phyloP scores from a whole-genome alignment of 2,888 invertebrate genomes.

The Stenichneumon culpator region DNA sequence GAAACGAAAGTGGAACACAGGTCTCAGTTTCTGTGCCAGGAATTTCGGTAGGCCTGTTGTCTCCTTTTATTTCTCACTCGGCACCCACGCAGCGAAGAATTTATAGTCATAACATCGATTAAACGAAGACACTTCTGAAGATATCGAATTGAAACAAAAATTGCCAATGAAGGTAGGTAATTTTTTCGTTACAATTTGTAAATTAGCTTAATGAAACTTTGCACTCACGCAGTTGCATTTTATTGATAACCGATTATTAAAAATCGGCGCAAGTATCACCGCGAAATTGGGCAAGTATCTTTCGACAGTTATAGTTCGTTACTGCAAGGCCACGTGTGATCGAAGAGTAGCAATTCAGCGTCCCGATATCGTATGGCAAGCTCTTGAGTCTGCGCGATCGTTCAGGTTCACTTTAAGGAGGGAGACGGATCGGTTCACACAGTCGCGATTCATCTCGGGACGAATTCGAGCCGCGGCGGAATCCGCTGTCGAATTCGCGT shows the following conservation, averaged over 20 bases:
- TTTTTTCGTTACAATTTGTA: not conserved
- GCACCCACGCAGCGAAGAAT: constrained; percentile 52
- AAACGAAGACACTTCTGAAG: constrained; percentile 11
- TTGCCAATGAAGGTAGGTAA: not conserved
- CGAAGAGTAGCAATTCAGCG: not conserved
- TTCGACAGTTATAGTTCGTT: constrained; percentile 24
- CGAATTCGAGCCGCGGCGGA: constrained; percentile 50
- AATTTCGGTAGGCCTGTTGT: constrained; percentile 53
- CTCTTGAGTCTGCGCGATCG: constrained; percentile 54
- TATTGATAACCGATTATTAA: not conserved
- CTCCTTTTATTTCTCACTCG: constrained; percentile 40
- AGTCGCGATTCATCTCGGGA: constrained; percentile 32
- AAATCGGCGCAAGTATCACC: constrained; percentile 7
- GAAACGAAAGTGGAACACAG: constrained; percentile 60
- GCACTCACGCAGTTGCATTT: constrained; percentile 4
- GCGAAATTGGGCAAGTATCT: not conserved
- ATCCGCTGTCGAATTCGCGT: constrained; percentile 53
- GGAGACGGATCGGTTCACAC: constrained; percentile 35
- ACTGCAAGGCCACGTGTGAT: constrained; percentile 39
- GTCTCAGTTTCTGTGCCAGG: constrained; percentile 63
- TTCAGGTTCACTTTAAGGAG: not conserved
- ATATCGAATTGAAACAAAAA: not conserved
- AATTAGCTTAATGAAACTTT: not conserved
- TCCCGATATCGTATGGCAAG: constrained; percentile 37
- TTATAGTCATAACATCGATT: constrained; percentile 51